Base-by-base conservation (phyloP, 2,888 invertebrate genomes). In the Drosophila mayaguana region DNA sequence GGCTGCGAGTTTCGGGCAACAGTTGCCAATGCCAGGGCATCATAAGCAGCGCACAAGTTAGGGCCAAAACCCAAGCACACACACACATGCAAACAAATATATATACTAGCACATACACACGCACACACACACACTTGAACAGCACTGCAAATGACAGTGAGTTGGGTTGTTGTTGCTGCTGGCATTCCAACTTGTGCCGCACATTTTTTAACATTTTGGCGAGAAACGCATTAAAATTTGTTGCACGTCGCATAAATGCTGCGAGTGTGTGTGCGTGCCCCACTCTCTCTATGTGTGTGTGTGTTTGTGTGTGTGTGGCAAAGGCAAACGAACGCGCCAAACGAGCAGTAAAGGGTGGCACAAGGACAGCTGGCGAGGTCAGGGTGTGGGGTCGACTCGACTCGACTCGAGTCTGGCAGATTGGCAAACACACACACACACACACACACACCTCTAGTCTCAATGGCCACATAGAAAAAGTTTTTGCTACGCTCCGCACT, bases 171-270 rank as follows among this genome's bases (percentile, higher is more conserved):
- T 71, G 61, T 72, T 77, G 62, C 42, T 62, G 57, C 42, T 70
- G 64, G 84, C 74, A 87, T 87, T 80, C 88, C 90, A 81, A 89
- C 79, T 85, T 87, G 89, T 87, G 87, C 84, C 76, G 75, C 88
- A 83, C 83, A 88, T 88, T 88, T 86, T 86, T 86, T 88, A 88
- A 77, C 86, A 81, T 78, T 88, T 89, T 83, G 80, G 81, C 75
- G 81, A 83, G 70, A 79, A 89, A 89, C 88, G 88, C 87, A 89
- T 88, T 89, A 86, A 86, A 88, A 88, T 88, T 88, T 88, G 90
- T 88, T 89, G 90, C 87, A 88, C 87, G 87, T 88, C 88, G 83
- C 87, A 89, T 86, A 88, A 89, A 85, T 82, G 85, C 75, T 83
- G 69, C 71, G 63, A 68, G 69, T 72, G 57, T 67, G 50, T 63